Evolutionary conservation across 2,797 vertebrate species (phyloP).

Genomic region (Anas georgica): DNA sequence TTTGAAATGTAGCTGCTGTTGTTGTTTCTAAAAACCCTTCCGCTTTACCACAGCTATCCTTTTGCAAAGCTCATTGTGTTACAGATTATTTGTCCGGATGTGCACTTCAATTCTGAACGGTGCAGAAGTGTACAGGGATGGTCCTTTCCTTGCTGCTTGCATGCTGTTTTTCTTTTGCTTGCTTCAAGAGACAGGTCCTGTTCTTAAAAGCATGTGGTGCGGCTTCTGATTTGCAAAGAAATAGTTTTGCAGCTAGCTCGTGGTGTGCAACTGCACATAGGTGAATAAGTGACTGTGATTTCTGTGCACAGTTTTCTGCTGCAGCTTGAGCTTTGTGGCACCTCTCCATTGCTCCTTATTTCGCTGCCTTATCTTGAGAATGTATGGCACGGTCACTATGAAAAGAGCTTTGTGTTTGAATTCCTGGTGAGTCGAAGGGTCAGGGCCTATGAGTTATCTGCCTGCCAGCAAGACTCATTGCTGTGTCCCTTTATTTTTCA

Average conservation of each 20-base stretch:
- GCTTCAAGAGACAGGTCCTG: conserved; percentile 4
- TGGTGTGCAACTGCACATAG: conserved; percentile 11
- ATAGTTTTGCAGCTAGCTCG: conserved; percentile 47
- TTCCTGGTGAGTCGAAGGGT: conserved; percentile 83
- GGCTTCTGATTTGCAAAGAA: conserved; percentile 38
- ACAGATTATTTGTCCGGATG: conserved; percentile 50
- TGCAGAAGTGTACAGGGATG: not conserved
- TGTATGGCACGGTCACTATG: conserved; percentile 69
- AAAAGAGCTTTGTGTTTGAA: conserved; percentile 87
- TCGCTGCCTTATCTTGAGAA: conserved; percentile 74
- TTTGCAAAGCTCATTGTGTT: conserved; percentile 54
- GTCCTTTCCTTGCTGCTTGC: conserved; percentile 31
- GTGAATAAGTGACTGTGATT: not conserved
- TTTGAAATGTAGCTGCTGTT: conserved; percentile 66
- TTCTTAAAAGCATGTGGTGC: conserved; percentile 27
- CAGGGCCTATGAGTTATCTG: conserved; percentile 84
- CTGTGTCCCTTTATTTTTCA: conserved; percentile 74
- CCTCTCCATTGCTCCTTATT: conserved; percentile 61
- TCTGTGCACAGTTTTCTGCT: conserved; percentile 62
- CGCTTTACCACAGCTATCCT: conserved; percentile 34
- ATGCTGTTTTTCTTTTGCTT: conserved; percentile 7
- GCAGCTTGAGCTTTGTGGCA: conserved; percentile 63
- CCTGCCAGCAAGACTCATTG: conserved; percentile 74
- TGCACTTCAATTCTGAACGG: not conserved
- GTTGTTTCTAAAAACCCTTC: conserved; percentile 59